Conservation (phyloP, 2,113 vertebrate species). For the Chaetodon trifascialis region DNA sequence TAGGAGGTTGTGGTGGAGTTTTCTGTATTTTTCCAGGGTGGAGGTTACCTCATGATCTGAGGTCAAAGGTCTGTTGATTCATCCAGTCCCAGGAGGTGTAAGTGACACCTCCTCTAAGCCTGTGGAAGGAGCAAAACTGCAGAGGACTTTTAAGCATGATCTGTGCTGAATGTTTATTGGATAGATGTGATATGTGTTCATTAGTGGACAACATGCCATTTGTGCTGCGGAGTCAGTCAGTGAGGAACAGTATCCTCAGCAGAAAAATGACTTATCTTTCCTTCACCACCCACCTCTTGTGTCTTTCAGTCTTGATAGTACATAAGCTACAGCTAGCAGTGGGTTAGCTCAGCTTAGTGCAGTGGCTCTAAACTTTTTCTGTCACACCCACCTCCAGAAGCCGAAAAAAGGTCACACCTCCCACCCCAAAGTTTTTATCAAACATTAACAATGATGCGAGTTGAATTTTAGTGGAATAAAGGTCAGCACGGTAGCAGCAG, state of each 20-base stretch:
- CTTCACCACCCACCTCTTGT: background rate
- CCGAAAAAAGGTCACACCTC: too few relatives aligned
- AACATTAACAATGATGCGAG: too few relatives aligned
- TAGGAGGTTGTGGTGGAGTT: background rate
- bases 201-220: background rate
- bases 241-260: background rate
- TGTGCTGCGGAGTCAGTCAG: background rate
- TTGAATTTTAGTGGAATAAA: too few relatives aligned
- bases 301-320: background rate
- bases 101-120: constrained; percentile 4
- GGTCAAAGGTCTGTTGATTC: constrained; percentile 18
- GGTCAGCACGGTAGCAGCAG: too few relatives aligned
- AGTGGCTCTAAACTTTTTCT: too few relatives aligned
- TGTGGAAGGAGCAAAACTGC: background rate
- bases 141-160: background rate
- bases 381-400: too few relatives aligned
- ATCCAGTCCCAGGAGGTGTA: background rate
- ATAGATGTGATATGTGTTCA: background rate
- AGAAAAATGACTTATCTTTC: background rate
- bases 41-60: constrained; percentile 1
- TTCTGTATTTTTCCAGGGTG: too few relatives aligned
- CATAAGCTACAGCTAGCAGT: too few relatives aligned
- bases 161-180: background rate
- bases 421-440: too few relatives aligned
- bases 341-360: too few relatives aligned